Evolutionary conservation across 2,113 vertebrate species (phyloP).

Genomic region (Archilochus colubris): DNA sequence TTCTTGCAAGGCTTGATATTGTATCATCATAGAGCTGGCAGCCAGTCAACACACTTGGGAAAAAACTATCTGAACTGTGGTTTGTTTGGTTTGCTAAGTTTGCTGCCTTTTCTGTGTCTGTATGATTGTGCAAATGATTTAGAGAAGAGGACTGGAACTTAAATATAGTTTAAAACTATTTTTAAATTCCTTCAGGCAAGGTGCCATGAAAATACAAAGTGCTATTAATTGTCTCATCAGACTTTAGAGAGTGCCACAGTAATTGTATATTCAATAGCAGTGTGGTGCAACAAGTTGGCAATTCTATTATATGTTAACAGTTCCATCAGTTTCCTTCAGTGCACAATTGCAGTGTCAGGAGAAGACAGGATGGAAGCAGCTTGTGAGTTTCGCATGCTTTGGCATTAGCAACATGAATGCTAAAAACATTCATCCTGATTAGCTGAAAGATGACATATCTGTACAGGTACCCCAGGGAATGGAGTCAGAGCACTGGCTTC

Average conservation of each 20-base stretch:
- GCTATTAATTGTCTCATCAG: neutral
- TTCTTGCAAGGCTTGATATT: neutral
- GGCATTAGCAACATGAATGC: neutral
- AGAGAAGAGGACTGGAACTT: neutral
- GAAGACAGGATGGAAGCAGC: neutral
- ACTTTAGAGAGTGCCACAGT: neutral
- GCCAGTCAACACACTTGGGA: neutral
- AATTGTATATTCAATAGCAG: neutral
- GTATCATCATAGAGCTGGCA: neutral
- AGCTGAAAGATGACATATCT: neutral
- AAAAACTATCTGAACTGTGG: neutral
- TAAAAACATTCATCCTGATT: neutral
- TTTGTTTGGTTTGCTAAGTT: neutral
- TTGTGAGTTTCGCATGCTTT: neutral
- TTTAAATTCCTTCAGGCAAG: neutral
- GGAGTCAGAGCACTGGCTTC: neutral
- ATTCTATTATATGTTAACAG: rapidly evolving
- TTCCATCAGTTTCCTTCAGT: neutral
- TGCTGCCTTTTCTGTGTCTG: neutral
- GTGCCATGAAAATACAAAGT: neutral
- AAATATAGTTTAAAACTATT: neutral
- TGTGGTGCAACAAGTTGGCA: neutral
- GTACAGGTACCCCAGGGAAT: neutral
- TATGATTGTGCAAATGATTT: neutral
- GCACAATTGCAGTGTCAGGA: neutral